Evolutionary conservation across 2,113 vertebrate species (phyloP).

Genomic region (Hipposideros armiger): DNA sequence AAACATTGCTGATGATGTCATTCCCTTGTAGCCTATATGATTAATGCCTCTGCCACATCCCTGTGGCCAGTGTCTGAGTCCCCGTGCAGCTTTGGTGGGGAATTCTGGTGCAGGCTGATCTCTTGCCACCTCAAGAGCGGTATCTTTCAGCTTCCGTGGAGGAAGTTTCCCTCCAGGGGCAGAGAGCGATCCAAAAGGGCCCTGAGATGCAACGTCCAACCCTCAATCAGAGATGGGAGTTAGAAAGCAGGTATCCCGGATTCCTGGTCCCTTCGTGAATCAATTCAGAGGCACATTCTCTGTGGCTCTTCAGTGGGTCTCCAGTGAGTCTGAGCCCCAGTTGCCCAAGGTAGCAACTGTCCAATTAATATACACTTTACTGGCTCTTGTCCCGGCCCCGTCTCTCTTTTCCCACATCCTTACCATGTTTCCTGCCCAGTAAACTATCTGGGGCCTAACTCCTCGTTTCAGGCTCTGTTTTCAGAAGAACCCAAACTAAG

Average conservation of each 20-base stretch:
- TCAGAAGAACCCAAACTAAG: neutral
- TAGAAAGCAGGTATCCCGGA: neutral
- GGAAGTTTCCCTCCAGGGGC: neutral
- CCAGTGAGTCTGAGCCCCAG: neutral
- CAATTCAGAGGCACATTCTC: neutral
- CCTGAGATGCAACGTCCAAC: neutral
- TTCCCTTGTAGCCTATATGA: neutral
- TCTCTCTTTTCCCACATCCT: neutral
- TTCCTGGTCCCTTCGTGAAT: neutral
- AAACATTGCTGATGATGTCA: neutral
- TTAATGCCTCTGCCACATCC: neutral
- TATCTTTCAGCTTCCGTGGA: neutral
- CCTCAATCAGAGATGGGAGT: neutral
- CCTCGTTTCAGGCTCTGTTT: neutral
- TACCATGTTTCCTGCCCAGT: neutral
- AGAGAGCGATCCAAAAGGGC: neutral
- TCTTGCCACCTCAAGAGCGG: neutral
- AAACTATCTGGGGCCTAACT: neutral
- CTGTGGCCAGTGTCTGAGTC: neutral
- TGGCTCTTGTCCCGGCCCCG: neutral
- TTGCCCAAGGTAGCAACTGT: neutral
- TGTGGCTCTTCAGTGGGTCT: neutral
- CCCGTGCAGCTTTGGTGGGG: neutral
- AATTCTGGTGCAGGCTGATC: neutral
- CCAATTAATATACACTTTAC: neutral